Evolutionary conservation across 2,113 vertebrate genomes (phyloP), one percentile per base, ranked within the genome.

Genomic region (Leptocoma aspasia): DNA sequence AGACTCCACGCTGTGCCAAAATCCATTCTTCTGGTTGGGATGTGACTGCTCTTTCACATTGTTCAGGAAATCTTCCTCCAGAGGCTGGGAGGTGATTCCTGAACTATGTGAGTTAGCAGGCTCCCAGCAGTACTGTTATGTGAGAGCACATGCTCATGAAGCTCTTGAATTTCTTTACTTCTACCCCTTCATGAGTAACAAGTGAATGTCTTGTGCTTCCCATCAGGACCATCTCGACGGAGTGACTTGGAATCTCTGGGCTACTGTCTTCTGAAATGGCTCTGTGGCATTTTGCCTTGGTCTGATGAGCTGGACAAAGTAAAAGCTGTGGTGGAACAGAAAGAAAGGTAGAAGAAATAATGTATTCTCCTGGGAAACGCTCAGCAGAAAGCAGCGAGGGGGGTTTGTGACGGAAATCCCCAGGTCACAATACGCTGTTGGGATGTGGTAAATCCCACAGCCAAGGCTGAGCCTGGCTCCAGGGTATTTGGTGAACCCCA

Each of bases 161-260:
- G 37, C 41, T 61, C 28, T 80, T 69, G 53, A 21, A 33, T 88
- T 82, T 78, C 52, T 54, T 61, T 52, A 59, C n/a, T 39, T 83
- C 31, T 77, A 26, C 22, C 19, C 35, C 17, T 63, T 82, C 11
- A 5, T 19, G 41, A 89, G 13, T 54, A 70, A 69, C 4, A 3
- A 0, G 10, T 76, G 12, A 45, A 26, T 44, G 3, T 61, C 31
- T 86, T 14, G 16, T 15, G 24, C 35, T 53, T 64, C 50, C 53
- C 45, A 70, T 49, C 83, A 99, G 99, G 97, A 31, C 99, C 99
- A 14, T 99, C 98, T 90, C 98, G 99, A 15, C 99, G 99, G 70
- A 99, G 99, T 41, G 99, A 99, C 95, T 97, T 99, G 81, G 99
- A 99, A 97, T 98, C 98, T 76, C 95, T 99, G 94, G 99, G 99